Conservation (phyloP, 2,797 vertebrate species). For the Lateolabrax maculatus region DNA sequence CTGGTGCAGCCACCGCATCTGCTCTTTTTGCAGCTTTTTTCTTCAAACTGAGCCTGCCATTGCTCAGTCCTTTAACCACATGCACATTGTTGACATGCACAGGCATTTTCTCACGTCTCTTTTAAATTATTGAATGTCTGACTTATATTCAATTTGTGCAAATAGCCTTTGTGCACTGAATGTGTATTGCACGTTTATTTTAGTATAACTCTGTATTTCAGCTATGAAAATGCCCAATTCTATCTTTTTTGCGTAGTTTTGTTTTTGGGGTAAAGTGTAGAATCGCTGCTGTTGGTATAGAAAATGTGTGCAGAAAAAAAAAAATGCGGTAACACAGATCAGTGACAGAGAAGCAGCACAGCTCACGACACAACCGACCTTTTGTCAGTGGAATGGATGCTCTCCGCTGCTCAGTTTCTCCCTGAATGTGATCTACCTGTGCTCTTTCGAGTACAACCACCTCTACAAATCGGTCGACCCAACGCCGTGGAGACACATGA, state of each 20-base stretch:
- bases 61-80: conserved; percentile 18
- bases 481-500: background rate
- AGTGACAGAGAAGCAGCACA: background rate
- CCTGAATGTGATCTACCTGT: too few relatives aligned
- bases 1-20: conserved; percentile 40
- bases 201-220: background rate
- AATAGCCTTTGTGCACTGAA: background rate
- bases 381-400: background rate
- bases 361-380: background rate
- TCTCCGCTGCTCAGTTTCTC: background rate
- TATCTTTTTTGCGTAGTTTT: too few relatives aligned
- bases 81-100: conserved; percentile 16
- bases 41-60: conserved; percentile 23
- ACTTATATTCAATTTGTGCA: conserved; percentile 2
- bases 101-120: background rate
- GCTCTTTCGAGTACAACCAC: background rate
- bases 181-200: background rate
- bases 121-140: conserved; percentile 15
- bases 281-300: background rate
- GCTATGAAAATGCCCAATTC: background rate
- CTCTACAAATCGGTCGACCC: accelerated
- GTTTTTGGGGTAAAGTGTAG: too few relatives aligned
- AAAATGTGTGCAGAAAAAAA: background rate
- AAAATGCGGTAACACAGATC: background rate
- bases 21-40: conserved; percentile 30